Evolutionary conservation across 2,113 vertebrate genomes (phyloP), one percentile per base, ranked within the genome.

Genomic region (Mus pahari): DNA sequence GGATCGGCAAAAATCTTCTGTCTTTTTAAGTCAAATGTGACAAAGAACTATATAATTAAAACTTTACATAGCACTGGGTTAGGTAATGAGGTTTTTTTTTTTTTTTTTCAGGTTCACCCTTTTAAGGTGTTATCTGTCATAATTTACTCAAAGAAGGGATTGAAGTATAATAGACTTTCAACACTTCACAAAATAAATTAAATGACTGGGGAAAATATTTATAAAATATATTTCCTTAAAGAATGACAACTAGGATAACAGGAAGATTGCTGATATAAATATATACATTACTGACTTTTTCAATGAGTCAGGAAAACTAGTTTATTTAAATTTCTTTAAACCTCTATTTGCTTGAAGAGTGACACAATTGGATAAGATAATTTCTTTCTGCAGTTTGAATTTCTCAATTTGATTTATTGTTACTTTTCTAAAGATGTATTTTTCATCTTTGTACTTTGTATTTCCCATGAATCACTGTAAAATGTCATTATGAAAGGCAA

Each of bases 41-140:
- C 95, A 97, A 94, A 91, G 36, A 98, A 62, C n/a, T 94, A 94
- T 94, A 94, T 98, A 98, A 98, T 98, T 98, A 98, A 98, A 97
- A 95, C 73, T 94, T 88, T 89, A 93, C 74, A 53, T 77, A 81
- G 48, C 71, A 66, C 97, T 97, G 86, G 97, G 92, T 96, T 94
- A 68, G 58, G 39, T 50, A 64, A 50, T 24, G 96, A 83, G 95
- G 82, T 98, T 97, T 84, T 79, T 97, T 97, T 68, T 98, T 97
- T 84, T 79, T 97, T 97, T 68, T 64, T 58, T 64, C 89, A 58
- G 19, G 97, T 95, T 97, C 92, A 97, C 81, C 24, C 39, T 93
- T 16, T 53, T 90, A 92, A 91, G 70, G 53, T 66, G 92, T 88
- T 97, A 94, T 82, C 31, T 96, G 55, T 16, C 93, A 70, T 96